These are phyloP conservation scores for Cervus canadensis DNA, from an alignment of 2,113 vertebrate species.

Conservation along the genomic window DNA sequence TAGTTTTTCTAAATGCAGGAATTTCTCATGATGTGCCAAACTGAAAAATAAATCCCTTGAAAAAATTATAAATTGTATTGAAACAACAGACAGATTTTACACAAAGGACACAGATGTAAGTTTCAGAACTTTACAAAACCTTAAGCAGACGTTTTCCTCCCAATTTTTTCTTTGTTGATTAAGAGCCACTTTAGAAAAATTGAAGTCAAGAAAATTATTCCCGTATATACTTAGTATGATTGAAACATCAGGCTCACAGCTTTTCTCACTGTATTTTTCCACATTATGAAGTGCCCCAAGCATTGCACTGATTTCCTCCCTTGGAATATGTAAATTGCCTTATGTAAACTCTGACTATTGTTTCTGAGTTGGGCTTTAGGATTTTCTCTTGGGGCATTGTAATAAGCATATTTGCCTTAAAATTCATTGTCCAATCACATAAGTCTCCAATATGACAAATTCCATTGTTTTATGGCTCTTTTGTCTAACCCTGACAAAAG, in stretches of 20 bases:
- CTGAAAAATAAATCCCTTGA: background rate
- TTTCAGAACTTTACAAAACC: conserved; percentile 26
- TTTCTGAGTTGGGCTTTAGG: conserved; percentile 27
- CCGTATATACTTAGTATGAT: background rate
- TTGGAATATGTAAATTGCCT: conserved; percentile 37
- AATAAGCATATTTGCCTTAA: conserved; percentile 45
- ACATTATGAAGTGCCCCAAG: conserved; percentile 50
- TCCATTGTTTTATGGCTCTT: background rate
- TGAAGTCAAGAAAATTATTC: background rate
- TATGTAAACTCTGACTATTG: conserved; percentile 14
- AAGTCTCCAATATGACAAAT: conserved; percentile 34
- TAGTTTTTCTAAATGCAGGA: background rate
- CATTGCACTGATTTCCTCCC: conserved; percentile 21
- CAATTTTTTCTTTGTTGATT: background rate
- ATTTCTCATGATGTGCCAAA: background rate
- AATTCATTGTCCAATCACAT: conserved; percentile 37
- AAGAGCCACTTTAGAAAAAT: background rate
- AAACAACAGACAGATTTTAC: background rate
- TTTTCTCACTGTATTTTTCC: conserved; percentile 34
- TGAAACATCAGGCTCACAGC: conserved; percentile 36
- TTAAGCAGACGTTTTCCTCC: background rate
- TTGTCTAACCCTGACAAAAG: background rate
- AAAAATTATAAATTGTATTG: background rate
- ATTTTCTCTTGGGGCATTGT: conserved; percentile 47
- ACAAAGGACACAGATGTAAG: background rate